Conservation (phyloP, 2,797 vertebrate genomes). For the Sebastes elongatus region DNA sequence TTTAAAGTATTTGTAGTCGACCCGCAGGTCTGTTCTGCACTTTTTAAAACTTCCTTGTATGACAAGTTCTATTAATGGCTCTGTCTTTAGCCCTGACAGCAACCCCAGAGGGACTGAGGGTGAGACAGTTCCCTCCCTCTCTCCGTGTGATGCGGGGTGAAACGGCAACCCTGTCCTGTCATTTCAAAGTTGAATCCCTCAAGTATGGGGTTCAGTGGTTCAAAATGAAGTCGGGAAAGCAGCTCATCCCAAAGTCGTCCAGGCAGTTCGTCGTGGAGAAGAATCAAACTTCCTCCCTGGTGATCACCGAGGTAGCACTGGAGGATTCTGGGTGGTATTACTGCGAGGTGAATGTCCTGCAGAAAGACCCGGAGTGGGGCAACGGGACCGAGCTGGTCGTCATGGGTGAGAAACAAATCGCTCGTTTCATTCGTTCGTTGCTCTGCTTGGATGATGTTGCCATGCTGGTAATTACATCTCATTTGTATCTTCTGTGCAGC, state of each 20-base stretch:
- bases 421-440: conserved; percentile 12
- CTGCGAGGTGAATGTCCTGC: conserved; percentile 61
- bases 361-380: conserved; percentile 46
- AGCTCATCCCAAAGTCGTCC: conserved; percentile 48
- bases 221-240: conserved; percentile 49
- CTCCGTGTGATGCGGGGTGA: conserved; percentile 55
- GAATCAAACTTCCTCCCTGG: conserved; percentile 60
- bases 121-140: conserved; percentile 45
- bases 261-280: conserved; percentile 23
- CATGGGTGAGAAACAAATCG: conserved; percentile 65
- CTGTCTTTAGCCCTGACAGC: conserved; percentile 60
- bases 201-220: conserved; percentile 67
- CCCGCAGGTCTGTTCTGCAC: conserved; percentile 9
- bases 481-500: conserved; percentile 53
- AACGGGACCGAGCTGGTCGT: conserved; percentile 61
- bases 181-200: conserved; percentile 61
- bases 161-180: conserved; percentile 64
- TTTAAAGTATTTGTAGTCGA: conserved; percentile 46
- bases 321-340: conserved; percentile 67
- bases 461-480: conserved; percentile 49
- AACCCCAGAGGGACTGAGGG: conserved; percentile 45
- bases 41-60: conserved; percentile 47
- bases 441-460: conserved; percentile 21
- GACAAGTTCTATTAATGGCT: conserved; percentile 58
- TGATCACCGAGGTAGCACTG: conserved; percentile 52